phyloP scores from a whole-genome alignment of 2,888 invertebrate species.

The Harpalus rufipes region DNA sequence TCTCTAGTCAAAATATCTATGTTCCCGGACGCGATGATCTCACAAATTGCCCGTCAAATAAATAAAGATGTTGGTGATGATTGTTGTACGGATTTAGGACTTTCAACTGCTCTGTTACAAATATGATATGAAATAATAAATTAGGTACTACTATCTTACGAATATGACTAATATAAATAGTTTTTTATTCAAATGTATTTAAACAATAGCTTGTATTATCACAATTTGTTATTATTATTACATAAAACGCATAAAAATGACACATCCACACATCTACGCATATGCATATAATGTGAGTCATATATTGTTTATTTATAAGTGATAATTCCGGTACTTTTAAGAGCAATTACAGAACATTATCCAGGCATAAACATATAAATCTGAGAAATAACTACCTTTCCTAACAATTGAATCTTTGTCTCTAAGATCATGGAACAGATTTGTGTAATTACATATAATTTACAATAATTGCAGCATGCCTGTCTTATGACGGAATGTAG shows the following conservation, averaged over 20 bases:
- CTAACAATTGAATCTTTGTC: conserved; percentile 39
- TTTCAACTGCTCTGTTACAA: too few relatives aligned
- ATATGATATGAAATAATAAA: too few relatives aligned
- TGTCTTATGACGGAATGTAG: conserved; percentile 36
- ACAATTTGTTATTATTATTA: background rate
- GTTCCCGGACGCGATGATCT: too few relatives aligned
- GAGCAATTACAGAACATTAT: conserved; percentile 34
- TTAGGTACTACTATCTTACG: too few relatives aligned
- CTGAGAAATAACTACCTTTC: conserved; percentile 5
- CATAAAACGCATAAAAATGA: conserved; percentile 29
- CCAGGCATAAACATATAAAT: conserved; percentile 27
- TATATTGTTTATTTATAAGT: conserved; percentile 7
- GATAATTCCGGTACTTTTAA: conserved; percentile 15
- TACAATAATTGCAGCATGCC: conserved; percentile 26
- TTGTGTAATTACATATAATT: conserved; percentile 42
- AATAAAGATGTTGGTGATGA: too few relatives aligned
- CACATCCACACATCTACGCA: conserved; percentile 10
- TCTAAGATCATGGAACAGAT: conserved; percentile 14
- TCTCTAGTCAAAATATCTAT: too few relatives aligned
- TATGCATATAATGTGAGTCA: background rate
- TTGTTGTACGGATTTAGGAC: too few relatives aligned
- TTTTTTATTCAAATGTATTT: too few relatives aligned
- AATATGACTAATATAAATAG: too few relatives aligned
- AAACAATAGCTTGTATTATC: conserved; percentile 7
- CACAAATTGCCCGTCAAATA: too few relatives aligned